A percentile compares a stretch with the other conserved stretches of the same genome.
Evolutionary conservation across 2,113 vertebrate species (phyloP).

Genomic region (Proteles cristata): DNA sequence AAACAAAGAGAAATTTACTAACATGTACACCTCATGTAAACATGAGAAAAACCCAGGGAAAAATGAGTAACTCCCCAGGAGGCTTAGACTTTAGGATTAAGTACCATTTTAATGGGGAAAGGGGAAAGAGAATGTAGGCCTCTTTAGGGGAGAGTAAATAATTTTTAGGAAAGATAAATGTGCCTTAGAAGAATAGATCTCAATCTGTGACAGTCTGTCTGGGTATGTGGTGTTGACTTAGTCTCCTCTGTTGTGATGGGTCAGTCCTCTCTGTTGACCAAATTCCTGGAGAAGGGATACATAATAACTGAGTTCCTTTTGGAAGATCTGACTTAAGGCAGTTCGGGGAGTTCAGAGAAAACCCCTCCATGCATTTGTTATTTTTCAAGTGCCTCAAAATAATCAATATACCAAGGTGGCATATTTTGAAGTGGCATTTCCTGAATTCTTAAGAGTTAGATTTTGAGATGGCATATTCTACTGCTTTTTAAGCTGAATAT

Average conservation of each 20-base stretch:
- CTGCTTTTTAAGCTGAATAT: neutral
- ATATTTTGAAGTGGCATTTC: neutral
- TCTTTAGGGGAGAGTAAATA: neutral
- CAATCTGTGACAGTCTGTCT: neutral
- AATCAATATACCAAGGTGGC: neutral
- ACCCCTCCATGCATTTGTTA: neutral
- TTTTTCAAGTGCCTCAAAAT: neutral
- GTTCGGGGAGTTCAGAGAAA: neutral
- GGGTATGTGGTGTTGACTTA: neutral
- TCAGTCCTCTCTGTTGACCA: neutral
- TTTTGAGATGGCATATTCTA: neutral
- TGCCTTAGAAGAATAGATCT: neutral
- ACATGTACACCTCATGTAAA: neutral
- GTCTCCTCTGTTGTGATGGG: neutral
- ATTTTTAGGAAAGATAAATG: neutral
- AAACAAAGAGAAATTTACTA: slow-evolving; percentile 13
- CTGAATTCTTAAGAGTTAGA: neutral
- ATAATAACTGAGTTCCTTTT: neutral
- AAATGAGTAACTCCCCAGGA: neutral
- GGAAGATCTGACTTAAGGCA: neutral
- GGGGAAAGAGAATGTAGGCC: neutral
- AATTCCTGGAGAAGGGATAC: neutral
- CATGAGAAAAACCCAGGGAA: neutral
- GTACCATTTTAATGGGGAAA: neutral
- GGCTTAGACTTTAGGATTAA: neutral